Base-by-base conservation (phyloP, 2,113 vertebrate genomes). In the Ancistrus triradiatus region DNA sequence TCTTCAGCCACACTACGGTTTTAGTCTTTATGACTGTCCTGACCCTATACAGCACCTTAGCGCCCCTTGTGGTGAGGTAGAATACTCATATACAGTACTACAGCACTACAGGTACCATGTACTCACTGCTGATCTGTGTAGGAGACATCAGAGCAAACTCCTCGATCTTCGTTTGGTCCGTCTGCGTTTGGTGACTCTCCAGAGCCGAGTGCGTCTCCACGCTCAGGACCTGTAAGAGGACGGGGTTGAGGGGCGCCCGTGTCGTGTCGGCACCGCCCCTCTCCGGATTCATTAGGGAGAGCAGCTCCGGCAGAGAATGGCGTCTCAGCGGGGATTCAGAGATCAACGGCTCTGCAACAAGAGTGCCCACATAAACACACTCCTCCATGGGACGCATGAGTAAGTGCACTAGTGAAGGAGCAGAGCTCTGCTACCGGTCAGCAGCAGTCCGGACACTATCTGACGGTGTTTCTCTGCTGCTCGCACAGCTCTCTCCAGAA, bases 401-500 rank as follows among this genome's bases (percentile, higher is more conserved):
- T 21, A 11, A 15, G 15, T 28, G 6, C 2, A 43, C 15, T 2
- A 43, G 40, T n/a, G 21, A 7, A 31, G 6, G 19, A 22, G 18
- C 10, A 2, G 21, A 1, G 6, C 38, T 15, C 3, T 10, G 1
- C 65, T 77, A 90, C 87, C 88, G 80, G 82, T 51, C 25, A 90
- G 69, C 25, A 88, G 67, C 28, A 84, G 70, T 19, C 61, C 10
- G 22, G 78, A 31, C 33, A 85, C 66, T 28, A 18, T 69, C n/a
- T 47, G 21, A 2, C 50, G 79, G 64, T 87, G 74, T 69, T 85
- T 89, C 79, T 88, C 87, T 64, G 84, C 75, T 21, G 40, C 77
- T 86, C 84, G 88, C 13, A 87, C 51, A 0, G 35, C 40, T 7
- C 9, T 28, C 63, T 81, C 75, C 75, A 87, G 78, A 17, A 69